A percentile compares a stretch with the other conserved stretches of the same genome.
Conservation (phyloP, 1,140 invertebrate genomes). For the Drosophila murphyi region DNA sequence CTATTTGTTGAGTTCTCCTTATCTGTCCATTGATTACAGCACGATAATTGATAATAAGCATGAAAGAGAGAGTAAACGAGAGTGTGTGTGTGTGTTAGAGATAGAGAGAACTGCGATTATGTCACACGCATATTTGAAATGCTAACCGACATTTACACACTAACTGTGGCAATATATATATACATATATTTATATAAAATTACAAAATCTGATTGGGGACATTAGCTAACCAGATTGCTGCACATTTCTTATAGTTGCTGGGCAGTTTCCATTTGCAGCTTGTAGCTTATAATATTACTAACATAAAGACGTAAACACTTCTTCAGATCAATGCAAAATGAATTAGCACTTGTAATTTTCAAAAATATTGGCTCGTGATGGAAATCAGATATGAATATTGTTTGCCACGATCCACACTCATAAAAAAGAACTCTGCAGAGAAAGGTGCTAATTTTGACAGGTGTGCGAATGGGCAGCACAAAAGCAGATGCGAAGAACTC, state of each 20-base stretch:
- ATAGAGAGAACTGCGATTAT: constrained; percentile 54
- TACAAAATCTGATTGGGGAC: constrained; percentile 70
- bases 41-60: constrained; percentile 49
- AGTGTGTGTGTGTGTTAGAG: constrained; percentile 1
- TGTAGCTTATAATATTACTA: too few relatives aligned
- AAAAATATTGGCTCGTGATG: constrained; percentile 44
- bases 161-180: constrained; percentile 34
- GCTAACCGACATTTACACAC: not conserved
- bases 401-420: not conserved
- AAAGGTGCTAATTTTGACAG: constrained; percentile 41
- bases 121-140: constrained; percentile 53
- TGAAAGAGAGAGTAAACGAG: constrained; percentile 18
- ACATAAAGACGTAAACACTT: too few relatives aligned
- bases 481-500: constrained; percentile 4
- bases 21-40: constrained; percentile 47
- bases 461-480: constrained; percentile 16
- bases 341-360: constrained; percentile 55
- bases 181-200: constrained; percentile 32
- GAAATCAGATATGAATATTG: constrained; percentile 5
- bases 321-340: too few relatives aligned
- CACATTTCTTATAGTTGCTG: not conserved
- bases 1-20: constrained; percentile 40
- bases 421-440: constrained; percentile 33
- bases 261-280: not conserved
- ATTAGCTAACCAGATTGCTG: constrained; percentile 27